These are phyloP conservation scores for Lophotriccus pileatus DNA, from an alignment of 2,797 vertebrate genomes.

Conservation along the genomic window DNA sequence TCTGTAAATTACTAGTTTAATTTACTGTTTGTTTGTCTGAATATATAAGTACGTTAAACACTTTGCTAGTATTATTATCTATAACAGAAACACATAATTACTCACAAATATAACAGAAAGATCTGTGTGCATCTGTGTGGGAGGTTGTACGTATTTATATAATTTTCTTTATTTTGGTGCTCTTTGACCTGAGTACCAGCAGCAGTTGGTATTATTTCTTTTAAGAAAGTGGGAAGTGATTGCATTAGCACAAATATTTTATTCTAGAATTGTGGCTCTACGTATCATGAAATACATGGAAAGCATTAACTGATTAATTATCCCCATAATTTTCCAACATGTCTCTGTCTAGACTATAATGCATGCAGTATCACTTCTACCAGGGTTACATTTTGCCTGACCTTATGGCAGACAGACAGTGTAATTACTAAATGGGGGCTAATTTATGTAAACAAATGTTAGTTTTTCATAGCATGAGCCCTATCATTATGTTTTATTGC, in stretches of 20 bases:
- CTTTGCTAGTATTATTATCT: neutral
- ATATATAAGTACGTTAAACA: neutral
- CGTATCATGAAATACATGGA: neutral
- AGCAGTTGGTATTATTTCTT: constrained; percentile 30
- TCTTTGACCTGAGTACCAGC: neutral
- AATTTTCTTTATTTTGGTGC: neutral
- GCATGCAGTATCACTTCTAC: constrained; percentile 4
- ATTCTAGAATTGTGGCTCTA: neutral
- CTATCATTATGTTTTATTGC: constrained; percentile 1
- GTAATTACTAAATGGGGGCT: constrained; percentile 64
- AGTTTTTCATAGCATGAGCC: neutral
- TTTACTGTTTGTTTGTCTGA: neutral
- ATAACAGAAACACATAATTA: neutral
- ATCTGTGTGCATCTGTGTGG: accelerated
- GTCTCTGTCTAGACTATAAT: constrained; percentile 28
- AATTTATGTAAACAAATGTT: constrained; percentile 67
- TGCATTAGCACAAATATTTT: constrained; percentile 14
- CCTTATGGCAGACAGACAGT: constrained; percentile 54
- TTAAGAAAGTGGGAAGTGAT: constrained; percentile 28
- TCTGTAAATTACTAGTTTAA: neutral
- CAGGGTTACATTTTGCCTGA: constrained; percentile 42
- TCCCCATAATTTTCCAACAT: constrained; percentile 16
- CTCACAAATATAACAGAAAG: neutral
- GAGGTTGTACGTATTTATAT: neutral
- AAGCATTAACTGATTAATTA: constrained; percentile 44